phyloP scores from a whole-genome alignment of 2,797 vertebrate species.

The Paratrypauchen microcephalus region DNA sequence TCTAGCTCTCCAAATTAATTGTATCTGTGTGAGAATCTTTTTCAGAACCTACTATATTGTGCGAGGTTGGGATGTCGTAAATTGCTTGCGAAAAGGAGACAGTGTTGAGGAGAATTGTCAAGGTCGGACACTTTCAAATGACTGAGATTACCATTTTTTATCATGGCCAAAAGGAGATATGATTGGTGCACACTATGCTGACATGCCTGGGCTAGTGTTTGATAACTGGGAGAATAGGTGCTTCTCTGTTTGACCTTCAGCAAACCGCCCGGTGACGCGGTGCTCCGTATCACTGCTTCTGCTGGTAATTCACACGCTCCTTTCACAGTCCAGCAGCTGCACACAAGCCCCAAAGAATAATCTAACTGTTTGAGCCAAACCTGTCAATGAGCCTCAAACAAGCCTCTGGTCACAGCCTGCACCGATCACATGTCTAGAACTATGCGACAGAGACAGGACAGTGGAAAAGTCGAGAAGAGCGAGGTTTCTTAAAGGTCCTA shows the following conservation, averaged over 20 bases:
- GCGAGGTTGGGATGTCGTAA: not conserved
- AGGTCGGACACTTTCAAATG: conserved; percentile 30
- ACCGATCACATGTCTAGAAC: conserved; percentile 55
- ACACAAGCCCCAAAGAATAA: conserved; percentile 44
- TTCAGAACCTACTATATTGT: conserved; percentile 15
- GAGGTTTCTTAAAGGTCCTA: not conserved
- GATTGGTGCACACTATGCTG: conserved; percentile 23
- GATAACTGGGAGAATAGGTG: conserved; percentile 48
- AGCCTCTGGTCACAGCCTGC: conserved; percentile 45
- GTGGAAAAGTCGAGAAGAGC: conserved; percentile 41
- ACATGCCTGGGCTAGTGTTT: conserved; percentile 39
- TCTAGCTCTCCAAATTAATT: conserved; percentile 53
- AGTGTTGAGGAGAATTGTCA: conserved; percentile 16
- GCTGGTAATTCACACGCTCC: conserved; percentile 63
- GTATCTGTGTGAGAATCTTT: conserved; percentile 6
- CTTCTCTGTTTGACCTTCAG: conserved; percentile 66
- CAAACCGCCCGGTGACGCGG: conserved; percentile 38
- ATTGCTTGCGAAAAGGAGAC: conserved; percentile 24
- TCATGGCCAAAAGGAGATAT: conserved; percentile 31
- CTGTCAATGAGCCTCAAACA: conserved; percentile 55
- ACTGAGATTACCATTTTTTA: conserved; percentile 22
- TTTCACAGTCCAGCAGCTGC: conserved; percentile 61
- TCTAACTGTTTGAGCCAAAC: conserved; percentile 54
- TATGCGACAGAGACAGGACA: conserved; percentile 41
- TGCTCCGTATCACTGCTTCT: conserved; percentile 56